phyloP scores from a whole-genome alignment of 2,797 vertebrate species.

The Bradypodion ventrale region DNA sequence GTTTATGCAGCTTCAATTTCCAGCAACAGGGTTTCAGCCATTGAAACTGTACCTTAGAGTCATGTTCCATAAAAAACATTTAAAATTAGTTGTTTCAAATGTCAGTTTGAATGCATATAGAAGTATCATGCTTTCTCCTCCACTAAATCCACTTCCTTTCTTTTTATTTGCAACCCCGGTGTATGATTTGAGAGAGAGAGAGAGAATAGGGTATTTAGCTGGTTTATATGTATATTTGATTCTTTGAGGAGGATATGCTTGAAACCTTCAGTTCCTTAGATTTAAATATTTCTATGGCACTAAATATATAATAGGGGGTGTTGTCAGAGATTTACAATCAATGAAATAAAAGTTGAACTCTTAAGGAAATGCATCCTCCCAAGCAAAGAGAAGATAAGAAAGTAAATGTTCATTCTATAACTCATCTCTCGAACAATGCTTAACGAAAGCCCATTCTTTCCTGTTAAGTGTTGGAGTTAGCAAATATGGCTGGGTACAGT shows the following conservation, averaged over 20 bases:
- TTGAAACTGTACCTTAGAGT: no score
- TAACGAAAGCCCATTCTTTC: constrained; percentile 10
- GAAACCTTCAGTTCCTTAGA: neutral
- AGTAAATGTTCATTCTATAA: neutral
- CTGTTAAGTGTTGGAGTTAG: neutral
- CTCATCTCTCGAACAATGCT: neutral
- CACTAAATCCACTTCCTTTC: neutral
- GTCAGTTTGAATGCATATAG: neutral
- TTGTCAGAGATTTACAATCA: neutral
- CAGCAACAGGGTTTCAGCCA: no score
- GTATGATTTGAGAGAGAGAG: neutral
- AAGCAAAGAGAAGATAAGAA: constrained; percentile 2
- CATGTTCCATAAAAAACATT: no score
- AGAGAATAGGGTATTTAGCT: neutral
- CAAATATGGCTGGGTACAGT: neutral
- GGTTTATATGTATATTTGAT: neutral
- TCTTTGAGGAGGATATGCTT: neutral
- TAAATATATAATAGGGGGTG: constrained; percentile 25
- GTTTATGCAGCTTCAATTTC: no score
- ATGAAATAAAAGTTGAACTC: constrained; percentile 2
- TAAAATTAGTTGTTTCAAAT: neutral
- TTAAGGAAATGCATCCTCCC: neutral
- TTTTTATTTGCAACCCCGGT: neutral
- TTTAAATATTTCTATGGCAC: neutral
- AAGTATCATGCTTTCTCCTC: neutral